These are phyloP conservation scores for Ricordea florida DNA, from an alignment of 92 coral and sea anemone genomes.

Conservation along the genomic window DNA sequence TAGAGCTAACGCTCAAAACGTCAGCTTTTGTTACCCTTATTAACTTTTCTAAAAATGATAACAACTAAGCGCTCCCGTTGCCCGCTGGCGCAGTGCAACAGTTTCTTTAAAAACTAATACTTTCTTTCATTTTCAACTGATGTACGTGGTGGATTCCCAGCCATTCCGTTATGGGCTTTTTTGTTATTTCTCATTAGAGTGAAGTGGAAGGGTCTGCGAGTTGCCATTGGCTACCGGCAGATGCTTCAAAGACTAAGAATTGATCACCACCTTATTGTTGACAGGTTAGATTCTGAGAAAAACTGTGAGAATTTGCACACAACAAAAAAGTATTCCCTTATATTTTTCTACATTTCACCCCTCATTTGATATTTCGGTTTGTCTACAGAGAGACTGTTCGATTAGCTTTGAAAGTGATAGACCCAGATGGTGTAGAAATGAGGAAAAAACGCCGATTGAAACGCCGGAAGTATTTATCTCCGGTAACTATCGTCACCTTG, in stretches of 20 bases:
- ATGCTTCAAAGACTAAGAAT: constrained; percentile 20
- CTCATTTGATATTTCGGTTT: background rate
- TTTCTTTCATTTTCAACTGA: no score
- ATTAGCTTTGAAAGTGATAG: constrained; percentile 5
- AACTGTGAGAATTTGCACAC: background rate
- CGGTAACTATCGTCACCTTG: background rate
- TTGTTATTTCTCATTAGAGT: background rate
- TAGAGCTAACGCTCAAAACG: no score
- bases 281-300: constrained; percentile 2
- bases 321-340: background rate
- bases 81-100: no score
- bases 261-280: constrained; percentile 25
- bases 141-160: no score
- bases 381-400: constrained; percentile 5
- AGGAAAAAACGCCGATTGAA: constrained; percentile 28
- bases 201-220: constrained; percentile 26
- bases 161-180: background rate
- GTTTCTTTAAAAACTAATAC: no score
- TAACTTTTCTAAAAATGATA: no score
- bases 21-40: no score
- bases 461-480: constrained; percentile 14
- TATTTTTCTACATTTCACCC: background rate
- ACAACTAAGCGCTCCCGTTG: no score
- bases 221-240: constrained; percentile 1
- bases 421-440: constrained; percentile 11